Base-by-base conservation (phyloP, 2,113 vertebrate genomes). In the Phyllostomus hastatus region DNA sequence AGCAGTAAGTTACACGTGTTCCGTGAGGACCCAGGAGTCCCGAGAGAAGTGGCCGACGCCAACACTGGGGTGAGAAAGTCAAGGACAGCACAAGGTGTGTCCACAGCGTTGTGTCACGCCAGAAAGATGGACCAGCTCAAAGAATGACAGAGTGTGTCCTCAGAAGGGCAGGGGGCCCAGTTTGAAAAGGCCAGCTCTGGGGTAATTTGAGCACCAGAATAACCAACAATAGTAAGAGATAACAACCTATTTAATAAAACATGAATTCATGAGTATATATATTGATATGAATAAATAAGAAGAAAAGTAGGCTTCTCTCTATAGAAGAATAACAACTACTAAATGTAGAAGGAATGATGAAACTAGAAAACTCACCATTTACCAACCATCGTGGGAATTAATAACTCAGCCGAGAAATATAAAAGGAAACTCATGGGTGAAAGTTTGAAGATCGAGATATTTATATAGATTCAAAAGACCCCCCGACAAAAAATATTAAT, bases 121-220 rank as follows among this genome's bases (percentile, higher is more conserved):
- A 59, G 69, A 84, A 81, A 54, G 14, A 24, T 59, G 33, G 15
- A 75, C 12, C 33, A 24, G 28, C 33, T 90, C 12, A 90, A 83
- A 41, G 19, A 78, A 88, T 7, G 12, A 88, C 64, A 17, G 41
- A 22, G 16, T 28, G 11, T 28, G 1, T 1, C 81, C 41, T 59
- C 88, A 79, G 88, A 87, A 88, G 69, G 59, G 88, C 48, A 88
- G 8, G 46, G 33, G 31, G 31, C 24, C n/a, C 50, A 72, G n/a
- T n/a, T 14, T 76, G 31, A 41, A 84, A 90, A 90, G 66, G 76
- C 50, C 72, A 97, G 93, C 31, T 24, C 82, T 78, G 76, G 43
- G n/a, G 84, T 33, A 80, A 69, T n/a, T 7, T 88, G 35, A 90
- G 31, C 89, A 91, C 57, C 43, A 85, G 81, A 95, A 93, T 64